Evolutionary conservation across 2,797 vertebrate genomes (phyloP), one percentile per base, ranked within the genome.

Genomic region (Perodicticus potto): DNA sequence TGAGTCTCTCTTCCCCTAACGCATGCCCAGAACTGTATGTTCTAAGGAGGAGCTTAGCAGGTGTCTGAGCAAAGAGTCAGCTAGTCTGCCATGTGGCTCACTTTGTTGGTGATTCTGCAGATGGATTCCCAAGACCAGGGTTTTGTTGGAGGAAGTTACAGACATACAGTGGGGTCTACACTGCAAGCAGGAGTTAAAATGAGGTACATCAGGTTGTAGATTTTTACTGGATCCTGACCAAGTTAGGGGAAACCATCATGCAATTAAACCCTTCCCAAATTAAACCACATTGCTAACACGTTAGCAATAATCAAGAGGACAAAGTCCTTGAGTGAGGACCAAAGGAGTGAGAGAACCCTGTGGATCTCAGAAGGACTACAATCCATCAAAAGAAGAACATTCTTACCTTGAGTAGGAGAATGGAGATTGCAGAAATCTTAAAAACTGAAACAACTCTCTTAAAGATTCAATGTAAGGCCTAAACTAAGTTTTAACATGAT

Each of bases 301-400:
- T 25, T 65, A 20, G 17, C 1, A 9, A 40, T 49, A 34, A 34
- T 9, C 19, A 89, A 40, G 12, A 83, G 53, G 45, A 59, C n/a
- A 63, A 19, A 55, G 40, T 7, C 17, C 20, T 22, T 84, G 32
- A 77, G 22, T 11, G 34, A 67, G 12, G 22, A 61, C 5, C 14
- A 57, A 73, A 61, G 53, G 16, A 80, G 27, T 40, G 32, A 55
- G 43, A 76, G 29, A 20, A 27, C 23, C 3, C 3, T 19, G 5
- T 67, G 6, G 14, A 49, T 34, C 10, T 7, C 13, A 69, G 45
- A 73, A 84, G 55, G 10, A 61, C n/a, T 59, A 3, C 8, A n/a
- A 0, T 49, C 6, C 25, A 22, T 12, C 3, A 29, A 4, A 2
- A n/a, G 12, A 78, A 23, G 1, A 37, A 16, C 70, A 3, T 13